phyloP scores from a whole-genome alignment of 1,140 invertebrate genomes.

The Sitobion miscanthi region DNA sequence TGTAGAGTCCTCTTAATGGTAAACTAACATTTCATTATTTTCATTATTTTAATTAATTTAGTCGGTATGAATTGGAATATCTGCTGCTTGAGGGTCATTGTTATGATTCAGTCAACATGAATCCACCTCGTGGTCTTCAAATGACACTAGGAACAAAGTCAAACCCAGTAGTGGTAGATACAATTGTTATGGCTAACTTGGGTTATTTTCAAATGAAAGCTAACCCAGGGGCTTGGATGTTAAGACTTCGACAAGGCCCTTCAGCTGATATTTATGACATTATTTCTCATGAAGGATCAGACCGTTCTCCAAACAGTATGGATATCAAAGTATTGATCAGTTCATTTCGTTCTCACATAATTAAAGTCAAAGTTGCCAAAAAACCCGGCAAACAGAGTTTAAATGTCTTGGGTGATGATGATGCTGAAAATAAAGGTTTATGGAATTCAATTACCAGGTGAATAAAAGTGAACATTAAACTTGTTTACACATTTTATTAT shows the following conservation, averaged over 20 bases:
- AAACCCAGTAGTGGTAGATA: slow-evolving; percentile 84
- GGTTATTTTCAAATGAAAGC: slow-evolving; percentile 98
- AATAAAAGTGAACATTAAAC: neutral
- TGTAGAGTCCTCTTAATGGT: neutral
- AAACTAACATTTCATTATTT: neutral
- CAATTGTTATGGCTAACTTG: slow-evolving; percentile 99
- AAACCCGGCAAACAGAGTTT: slow-evolving; percentile 84
- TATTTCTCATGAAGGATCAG: slow-evolving; percentile 78
- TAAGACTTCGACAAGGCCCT: slow-evolving; percentile 86
- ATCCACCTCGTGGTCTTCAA: slow-evolving; percentile 95
- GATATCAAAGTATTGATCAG: slow-evolving; percentile 87
- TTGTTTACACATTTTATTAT: neutral
- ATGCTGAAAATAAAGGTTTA: slow-evolving; percentile 72
- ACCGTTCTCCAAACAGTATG: slow-evolving; percentile 71
- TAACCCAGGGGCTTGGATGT: slow-evolving; percentile 93
- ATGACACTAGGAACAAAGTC: slow-evolving; percentile 89
- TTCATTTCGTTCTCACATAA: slow-evolving; percentile 87
- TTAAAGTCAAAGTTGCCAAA: slow-evolving; percentile 89
- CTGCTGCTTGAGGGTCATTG: slow-evolving; percentile 94
- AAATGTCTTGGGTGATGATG: slow-evolving; percentile 82
- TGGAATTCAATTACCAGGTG: slow-evolving; percentile 95
- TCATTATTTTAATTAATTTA: slow-evolving; percentile 62
- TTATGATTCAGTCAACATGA: slow-evolving; percentile 89
- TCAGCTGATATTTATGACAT: slow-evolving; percentile 94
- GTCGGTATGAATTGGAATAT: slow-evolving; percentile 91